Conservation (phyloP, 1,140 invertebrate species). For the Uloborus diversus region DNA sequence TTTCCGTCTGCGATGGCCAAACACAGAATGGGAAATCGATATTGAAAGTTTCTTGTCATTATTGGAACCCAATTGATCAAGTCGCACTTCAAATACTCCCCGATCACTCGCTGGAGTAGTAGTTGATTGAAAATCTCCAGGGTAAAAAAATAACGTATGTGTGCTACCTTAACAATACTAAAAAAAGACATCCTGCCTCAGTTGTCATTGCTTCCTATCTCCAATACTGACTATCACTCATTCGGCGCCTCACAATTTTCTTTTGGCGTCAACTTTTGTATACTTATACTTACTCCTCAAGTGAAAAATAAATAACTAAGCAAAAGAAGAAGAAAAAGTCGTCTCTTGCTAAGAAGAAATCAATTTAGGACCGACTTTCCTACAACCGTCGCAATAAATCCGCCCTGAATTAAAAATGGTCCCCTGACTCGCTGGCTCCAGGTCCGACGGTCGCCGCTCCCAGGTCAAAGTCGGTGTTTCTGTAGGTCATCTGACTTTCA, state of each 20-base stretch:
- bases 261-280: neutral
- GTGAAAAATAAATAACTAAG: slow-evolving; percentile 50
- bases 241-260: neutral
- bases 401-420: slow-evolving; percentile 52
- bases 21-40: neutral
- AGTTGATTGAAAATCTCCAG: slow-evolving; percentile 23
- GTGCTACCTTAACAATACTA: slow-evolving; percentile 26
- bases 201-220: slow-evolving; percentile 32
- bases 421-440: slow-evolving; percentile 42
- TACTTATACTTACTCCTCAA: slow-evolving; percentile 33
- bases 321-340: slow-evolving; percentile 45
- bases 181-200: neutral
- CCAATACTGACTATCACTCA: slow-evolving; percentile 39
- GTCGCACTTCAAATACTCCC: neutral
- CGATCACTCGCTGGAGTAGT: neutral
- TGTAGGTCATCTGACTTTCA: slow-evolving; percentile 47
- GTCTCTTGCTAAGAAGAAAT: slow-evolving; percentile 8
- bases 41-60: neutral
- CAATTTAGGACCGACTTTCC: slow-evolving; percentile 5
- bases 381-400: slow-evolving; percentile 40
- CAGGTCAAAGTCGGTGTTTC: slow-evolving; percentile 44
- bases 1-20: neutral
- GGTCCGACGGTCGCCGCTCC: slow-evolving; percentile 40
- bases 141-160: slow-evolving; percentile 9
- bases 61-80: neutral